These are phyloP conservation scores for Perca schrenkii DNA, from an alignment of 2,113 vertebrate species.

Conservation along the genomic window DNA sequence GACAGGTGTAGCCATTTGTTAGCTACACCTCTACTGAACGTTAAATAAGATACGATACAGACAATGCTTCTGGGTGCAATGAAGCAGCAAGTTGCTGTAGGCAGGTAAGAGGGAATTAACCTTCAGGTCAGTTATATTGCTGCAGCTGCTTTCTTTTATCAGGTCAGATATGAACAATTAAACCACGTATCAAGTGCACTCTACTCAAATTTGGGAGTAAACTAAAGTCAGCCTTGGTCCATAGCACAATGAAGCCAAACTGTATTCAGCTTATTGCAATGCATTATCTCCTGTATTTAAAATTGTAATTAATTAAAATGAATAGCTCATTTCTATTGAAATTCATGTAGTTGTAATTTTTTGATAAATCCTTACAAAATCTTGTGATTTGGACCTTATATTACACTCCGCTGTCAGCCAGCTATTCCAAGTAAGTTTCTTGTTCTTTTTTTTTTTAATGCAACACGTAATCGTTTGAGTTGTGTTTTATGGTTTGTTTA, in stretches of 20 bases:
- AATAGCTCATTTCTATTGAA: background rate
- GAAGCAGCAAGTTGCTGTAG: background rate
- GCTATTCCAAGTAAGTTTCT: background rate
- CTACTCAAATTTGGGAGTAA: background rate
- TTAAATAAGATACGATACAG: background rate
- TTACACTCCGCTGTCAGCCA: conserved; percentile 5
- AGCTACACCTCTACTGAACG: background rate
- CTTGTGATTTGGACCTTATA: background rate
- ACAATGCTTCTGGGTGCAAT: conserved; percentile 4
- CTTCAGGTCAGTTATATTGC: background rate
- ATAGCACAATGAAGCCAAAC: background rate
- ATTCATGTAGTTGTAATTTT: background rate
- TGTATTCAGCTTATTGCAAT: background rate
- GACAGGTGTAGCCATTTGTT: background rate
- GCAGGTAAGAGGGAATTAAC: background rate
- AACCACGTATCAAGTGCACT: conserved; percentile 9
- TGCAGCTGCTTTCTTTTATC: conserved; percentile 22
- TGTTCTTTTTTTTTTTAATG: background rate
- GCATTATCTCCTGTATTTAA: background rate
- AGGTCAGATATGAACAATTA: background rate
- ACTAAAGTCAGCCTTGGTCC: background rate
- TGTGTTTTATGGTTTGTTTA: conserved; percentile 8
- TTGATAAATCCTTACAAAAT: background rate
- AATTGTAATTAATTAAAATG: background rate
- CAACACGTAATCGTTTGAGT: background rate